Base-by-base conservation (phyloP, 2,797 vertebrate species). In the Crenuchus spilurus region DNA sequence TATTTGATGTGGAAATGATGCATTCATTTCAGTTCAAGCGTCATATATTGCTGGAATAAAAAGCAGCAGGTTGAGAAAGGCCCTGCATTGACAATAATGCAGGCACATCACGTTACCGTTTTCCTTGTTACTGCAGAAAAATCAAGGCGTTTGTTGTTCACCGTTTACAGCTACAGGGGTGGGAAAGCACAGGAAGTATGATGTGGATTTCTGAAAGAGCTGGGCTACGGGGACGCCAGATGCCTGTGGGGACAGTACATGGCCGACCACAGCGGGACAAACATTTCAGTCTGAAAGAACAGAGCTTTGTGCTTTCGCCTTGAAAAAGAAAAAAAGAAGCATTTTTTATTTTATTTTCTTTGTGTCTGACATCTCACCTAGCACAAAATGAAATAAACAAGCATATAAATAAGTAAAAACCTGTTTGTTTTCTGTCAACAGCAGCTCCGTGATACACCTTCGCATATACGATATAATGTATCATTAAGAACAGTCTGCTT, bases 221-320 rank as follows among this genome's bases (percentile, higher is more conserved):
- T 24, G 0, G 18, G 24, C 39, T n/a, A 4, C 3, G 13, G 57
- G 57, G 57, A 61, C 4, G 44, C 18, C 10, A 13, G 35, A 39
- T 16, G 48, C 70, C 44, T 52, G 70, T 33, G 46, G 57, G 57
- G 70, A 72, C n/a, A 20, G 52, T 18, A 51, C 70, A 52, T 14
- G 18, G 22, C 57, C 13, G 14, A 62, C 57, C 69, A 31, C 57
- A 62, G 20, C 33, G 41, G 44, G 22, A 61, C 20, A 3, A 22
- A 28, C 33, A 51, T 64, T 64, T 18, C 24, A 16, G 13, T 10
- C 18, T 46, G 30, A 30, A 42, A 20, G 16, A 30, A 24, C 16
- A 28, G 51, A 7, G 37, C 22, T 20, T 39, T 44, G 41, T 30
- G 41, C 16, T 5, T 10, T 44, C 28, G 28, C 4, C 39, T 44